A percentile compares a stretch with the other conserved stretches of the same genome.
Conservation (phyloP, 2,888 invertebrate genomes). For the Geophilus truncorum region DNA sequence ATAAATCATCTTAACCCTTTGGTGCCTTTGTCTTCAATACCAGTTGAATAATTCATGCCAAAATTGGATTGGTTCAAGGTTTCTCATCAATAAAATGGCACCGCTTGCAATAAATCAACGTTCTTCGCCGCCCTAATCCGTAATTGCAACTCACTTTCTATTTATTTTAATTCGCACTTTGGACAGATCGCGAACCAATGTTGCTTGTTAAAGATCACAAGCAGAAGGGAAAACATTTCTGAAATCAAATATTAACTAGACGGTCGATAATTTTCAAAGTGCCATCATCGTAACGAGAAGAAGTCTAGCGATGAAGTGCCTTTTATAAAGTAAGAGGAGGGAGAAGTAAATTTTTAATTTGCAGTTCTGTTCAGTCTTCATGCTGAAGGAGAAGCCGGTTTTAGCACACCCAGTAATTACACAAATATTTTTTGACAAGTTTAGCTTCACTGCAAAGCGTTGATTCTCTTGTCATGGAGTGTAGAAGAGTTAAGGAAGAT, state of each 20-base stretch:
- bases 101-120: not conserved
- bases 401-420: too few species aligned
- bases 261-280: too few species aligned
- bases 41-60: not conserved
- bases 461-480: too few species aligned
- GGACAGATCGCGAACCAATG: not conserved
- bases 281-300: too few species aligned
- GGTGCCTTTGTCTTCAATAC: not conserved
- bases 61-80: not conserved
- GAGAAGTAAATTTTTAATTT: too few species aligned
- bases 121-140: not conserved
- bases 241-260: not conserved
- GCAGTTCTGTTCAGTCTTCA: too few species aligned
- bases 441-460: too few species aligned
- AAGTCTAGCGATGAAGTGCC: too few species aligned
- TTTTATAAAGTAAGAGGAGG: too few species aligned
- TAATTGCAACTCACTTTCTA: not conserved
- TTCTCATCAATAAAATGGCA: not conserved
- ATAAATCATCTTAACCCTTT: not conserved
- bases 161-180: not conserved
- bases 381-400: too few species aligned
- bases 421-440: too few species aligned
- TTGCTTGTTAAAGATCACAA: not conserved
- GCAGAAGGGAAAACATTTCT: not conserved
- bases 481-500: too few species aligned